Conservation (phyloP, 1,140 invertebrate genomes). For the Micrasema longulum region DNA sequence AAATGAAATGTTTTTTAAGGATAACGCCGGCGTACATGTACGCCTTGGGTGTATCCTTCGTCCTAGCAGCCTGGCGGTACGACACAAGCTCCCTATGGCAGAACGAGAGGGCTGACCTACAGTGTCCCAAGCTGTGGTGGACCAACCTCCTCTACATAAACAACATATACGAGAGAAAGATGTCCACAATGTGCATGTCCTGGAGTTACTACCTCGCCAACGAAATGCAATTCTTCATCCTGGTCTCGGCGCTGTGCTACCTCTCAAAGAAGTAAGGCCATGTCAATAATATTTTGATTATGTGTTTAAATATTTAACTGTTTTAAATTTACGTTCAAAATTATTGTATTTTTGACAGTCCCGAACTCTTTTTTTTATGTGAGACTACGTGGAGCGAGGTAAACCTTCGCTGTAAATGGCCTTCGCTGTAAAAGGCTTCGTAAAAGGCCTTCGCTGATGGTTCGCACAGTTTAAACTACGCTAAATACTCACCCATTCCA, state of each 20-base stretch:
- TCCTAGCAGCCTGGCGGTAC: constrained; percentile 65
- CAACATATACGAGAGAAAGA: constrained; percentile 67
- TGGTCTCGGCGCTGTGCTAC: constrained; percentile 67
- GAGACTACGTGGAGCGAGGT: too few relatives aligned
- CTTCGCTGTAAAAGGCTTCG: too few relatives aligned
- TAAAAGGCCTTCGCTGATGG: too few relatives aligned
- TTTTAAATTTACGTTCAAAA: too few relatives aligned
- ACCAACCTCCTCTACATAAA: constrained; percentile 74
- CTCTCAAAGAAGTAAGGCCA: constrained; percentile 70
- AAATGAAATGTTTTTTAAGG: constrained; percentile 59
- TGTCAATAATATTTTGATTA: too few relatives aligned
- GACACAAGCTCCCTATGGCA: constrained; percentile 67
- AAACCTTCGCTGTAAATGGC: too few relatives aligned
- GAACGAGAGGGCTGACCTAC: constrained; percentile 64
- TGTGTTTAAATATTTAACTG: too few relatives aligned
- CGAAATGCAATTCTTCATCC: constrained; percentile 83
- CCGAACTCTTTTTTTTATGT: too few relatives aligned
- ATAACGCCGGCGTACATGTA: constrained; percentile 70
- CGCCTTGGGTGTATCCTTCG: constrained; percentile 65
- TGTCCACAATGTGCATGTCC: constrained; percentile 72
- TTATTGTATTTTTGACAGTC: too few relatives aligned
- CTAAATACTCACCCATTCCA: too few relatives aligned
- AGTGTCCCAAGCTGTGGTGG: constrained; percentile 74
- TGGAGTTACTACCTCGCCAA: constrained; percentile 87
- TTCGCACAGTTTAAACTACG: too few relatives aligned